Base-by-base conservation (phyloP, 2,797 vertebrate genomes). In the Argyrosomus regius region DNA sequence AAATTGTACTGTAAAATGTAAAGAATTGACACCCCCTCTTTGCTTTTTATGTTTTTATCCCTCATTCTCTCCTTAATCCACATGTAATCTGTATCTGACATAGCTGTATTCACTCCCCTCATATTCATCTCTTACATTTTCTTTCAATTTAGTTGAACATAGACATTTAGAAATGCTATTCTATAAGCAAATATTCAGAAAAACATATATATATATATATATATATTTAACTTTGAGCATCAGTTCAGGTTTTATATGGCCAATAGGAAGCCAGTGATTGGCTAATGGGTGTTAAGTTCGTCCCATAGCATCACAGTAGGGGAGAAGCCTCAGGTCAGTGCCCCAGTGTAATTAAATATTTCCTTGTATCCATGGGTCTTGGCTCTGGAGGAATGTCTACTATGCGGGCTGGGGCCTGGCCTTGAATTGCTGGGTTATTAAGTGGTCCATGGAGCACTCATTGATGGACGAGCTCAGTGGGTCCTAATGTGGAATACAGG, bases 361-460 rank as follows among this genome's bases (percentile, higher is more conserved):
- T 92, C 83, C 77, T 80, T 28, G 75, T 88, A 83, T 89, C 85
- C 45, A 9, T 61, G 82, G 49, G 74, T 77, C 85, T 54, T n/a
- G 53, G 83, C 80, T 87, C 69, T 28, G 31, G 75, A 88, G 90
- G 91, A 93, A 92, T 93, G 87, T 88, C 68, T 78, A 63, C 77
- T 75, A 87, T 92, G 87, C 60, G 85, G 60, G 56, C 71, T 48
- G 75, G 53, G 87, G 72, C 58, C 75, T 11, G 18, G 76, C 48
- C 66, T 83, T 78, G 72, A 86, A 81, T 85, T 75, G 61, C 61
- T 49, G 61, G 5, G 62, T 82, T 87, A 88, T 90, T 73, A 80
- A 88, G 82, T 77, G 81, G 53, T 82, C 76, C 56, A 4, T 48
- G 45, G 71, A 76, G 80, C 66, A 16, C 56, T 8, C 73, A 53